Percentiles rank a stretch among this genome's conserved stretches.
Conservation (phyloP, 2,113 vertebrate genomes). For the Hippolais icterina region DNA sequence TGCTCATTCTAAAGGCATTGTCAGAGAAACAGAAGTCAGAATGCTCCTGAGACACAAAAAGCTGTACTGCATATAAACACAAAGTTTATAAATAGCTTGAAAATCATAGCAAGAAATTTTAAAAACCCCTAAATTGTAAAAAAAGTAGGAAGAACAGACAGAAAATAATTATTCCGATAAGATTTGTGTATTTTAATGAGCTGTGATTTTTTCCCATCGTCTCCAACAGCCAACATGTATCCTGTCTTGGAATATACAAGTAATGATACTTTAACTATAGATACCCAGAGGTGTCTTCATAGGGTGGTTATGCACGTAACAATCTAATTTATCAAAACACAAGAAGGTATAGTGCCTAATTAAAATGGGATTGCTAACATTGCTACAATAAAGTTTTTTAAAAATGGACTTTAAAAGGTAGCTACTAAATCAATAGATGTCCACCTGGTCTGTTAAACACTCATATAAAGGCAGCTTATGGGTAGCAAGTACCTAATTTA, state of each 20-base stretch:
- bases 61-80: not conserved
- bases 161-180: not conserved
- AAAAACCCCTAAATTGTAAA: not conserved
- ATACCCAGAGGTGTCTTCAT: not conserved
- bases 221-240: not conserved
- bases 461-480: not conserved
- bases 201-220: not conserved
- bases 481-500: not conserved
- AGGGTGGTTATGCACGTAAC: not conserved
- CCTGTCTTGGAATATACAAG: not conserved
- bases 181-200: not conserved
- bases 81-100: not conserved
- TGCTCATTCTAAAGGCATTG: conserved; percentile 1
- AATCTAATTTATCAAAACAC: not conserved
- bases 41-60: not conserved
- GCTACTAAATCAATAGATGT: not conserved
- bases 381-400: not conserved
- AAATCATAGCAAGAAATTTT: not conserved
- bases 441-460: not conserved
- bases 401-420: not conserved
- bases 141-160: not conserved
- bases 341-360: not conserved
- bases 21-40: conserved; percentile 34
- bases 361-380: not conserved
- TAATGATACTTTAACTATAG: not conserved